A percentile compares a stretch with the other conserved stretches of the same genome.
phyloP scores from a whole-genome alignment of 2,113 vertebrate genomes.

The Vanacampus margaritifer region DNA sequence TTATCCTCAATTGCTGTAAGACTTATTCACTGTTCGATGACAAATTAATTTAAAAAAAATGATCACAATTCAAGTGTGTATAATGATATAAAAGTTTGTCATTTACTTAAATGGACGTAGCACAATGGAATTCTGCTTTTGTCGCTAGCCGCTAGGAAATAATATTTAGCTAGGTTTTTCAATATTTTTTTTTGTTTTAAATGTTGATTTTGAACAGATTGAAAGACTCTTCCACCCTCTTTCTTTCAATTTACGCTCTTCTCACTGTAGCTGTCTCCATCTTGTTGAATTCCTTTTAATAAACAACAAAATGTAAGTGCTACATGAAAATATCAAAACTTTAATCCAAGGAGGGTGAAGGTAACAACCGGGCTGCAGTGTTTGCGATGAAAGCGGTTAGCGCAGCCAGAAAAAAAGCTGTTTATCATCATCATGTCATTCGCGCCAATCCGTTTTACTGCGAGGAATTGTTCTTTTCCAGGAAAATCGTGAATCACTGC shows the following conservation, averaged over 20 bases:
- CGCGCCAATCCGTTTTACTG: constrained; percentile 17
- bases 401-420: not conserved
- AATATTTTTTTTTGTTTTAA: not conserved
- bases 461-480: constrained; percentile 28
- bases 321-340: not conserved
- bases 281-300: not conserved
- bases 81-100: not conserved
- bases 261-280: not conserved
- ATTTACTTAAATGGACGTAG: not conserved
- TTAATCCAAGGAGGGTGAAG: not conserved
- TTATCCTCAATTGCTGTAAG: too few relatives aligned
- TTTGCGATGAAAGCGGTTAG: not conserved
- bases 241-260: not conserved
- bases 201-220: not conserved
- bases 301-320: not conserved
- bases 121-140: not conserved
- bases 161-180: not conserved
- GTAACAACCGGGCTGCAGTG: not conserved
- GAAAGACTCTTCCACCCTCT: not conserved
- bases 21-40: too few relatives aligned
- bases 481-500: constrained; percentile 49
- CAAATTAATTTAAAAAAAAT: too few relatives aligned
- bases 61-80: too few relatives aligned
- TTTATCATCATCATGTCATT: constrained; percentile 7
- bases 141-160: not conserved